Base-by-base conservation (phyloP, 2,888 invertebrate genomes). In the Phyto melanocephala region DNA sequence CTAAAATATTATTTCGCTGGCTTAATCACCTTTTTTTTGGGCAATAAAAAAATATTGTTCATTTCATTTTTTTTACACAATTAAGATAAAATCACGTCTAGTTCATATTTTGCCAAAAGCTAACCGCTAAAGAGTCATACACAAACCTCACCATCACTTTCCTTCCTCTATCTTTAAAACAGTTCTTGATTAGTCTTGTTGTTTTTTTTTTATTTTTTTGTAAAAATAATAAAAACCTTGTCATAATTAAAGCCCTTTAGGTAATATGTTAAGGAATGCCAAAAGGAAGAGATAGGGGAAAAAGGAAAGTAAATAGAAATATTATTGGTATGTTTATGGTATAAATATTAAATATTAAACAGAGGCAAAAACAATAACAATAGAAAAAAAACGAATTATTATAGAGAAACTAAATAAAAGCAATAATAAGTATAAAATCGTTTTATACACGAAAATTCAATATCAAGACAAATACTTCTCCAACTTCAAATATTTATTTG, bases 71-170 rank as follows among this genome's bases (percentile, higher is more conserved):
- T 86, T 84, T 83, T 85, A 84, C 85, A 85, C 81, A 86, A 88
- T 88, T 88, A 88, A 84, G 86, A 86, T 85, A 84, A 86, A 89
- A 89, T 87, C 88, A 88, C 87, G 87, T 88, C 86, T 28, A 84
- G 17, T 79, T 70, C 56, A 50, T 65, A 54, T 60, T 67, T 65
- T 47, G 28, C 54, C 60, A 20, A 74, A 22, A 45, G 50, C 47
- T 42, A 56, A 28, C 56, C 33, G n/a, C 8, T 22, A 8, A n/a
- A 17, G 17, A 45, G 15, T n/a, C 54, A 40, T 0, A n/a, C 40
- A 15, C 15, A 72, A 17, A 17, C 52, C 28, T 7, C 33, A 4
- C 11, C 45, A 24, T 24, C 28, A 11, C 2, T 6, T n/a, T 15
- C 37, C 33, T 33, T 70, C 20, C 45, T 45, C 22, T 22, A 56